phyloP scores from a whole-genome alignment of 2,888 invertebrate species.

The Phyllotreta cruciferae region DNA sequence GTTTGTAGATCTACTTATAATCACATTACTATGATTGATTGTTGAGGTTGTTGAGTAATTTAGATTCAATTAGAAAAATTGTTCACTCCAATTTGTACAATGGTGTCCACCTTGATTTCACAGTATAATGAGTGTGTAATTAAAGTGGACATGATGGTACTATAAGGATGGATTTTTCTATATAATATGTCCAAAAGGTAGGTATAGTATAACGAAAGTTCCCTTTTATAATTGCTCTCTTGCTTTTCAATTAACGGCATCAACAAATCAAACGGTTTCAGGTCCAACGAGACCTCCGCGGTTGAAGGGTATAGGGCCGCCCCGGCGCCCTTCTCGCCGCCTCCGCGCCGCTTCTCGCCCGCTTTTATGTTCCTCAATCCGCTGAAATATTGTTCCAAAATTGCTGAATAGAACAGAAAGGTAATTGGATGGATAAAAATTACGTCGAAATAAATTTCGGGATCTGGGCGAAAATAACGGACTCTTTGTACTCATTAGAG shows the following conservation, averaged over 20 bases:
- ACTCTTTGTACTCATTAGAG: conserved; percentile 35
- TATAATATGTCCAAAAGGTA: too few relatives aligned
- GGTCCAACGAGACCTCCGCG: conserved; percentile 50
- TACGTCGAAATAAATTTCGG: conserved; percentile 45
- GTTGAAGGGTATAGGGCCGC: conserved; percentile 39
- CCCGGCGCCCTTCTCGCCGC: conserved; percentile 7
- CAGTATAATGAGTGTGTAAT: too few relatives aligned
- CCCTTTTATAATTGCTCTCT: conserved; percentile 59
- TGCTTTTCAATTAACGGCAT: conserved; percentile 64
- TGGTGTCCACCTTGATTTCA: too few relatives aligned
- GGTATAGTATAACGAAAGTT: too few relatives aligned
- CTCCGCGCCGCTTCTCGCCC: conserved; percentile 38
- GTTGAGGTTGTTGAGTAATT: too few relatives aligned
- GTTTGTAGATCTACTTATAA: conserved; percentile 20
- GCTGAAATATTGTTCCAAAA: conserved; percentile 60
- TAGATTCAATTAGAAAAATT: too few relatives aligned
- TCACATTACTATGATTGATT: too few relatives aligned
- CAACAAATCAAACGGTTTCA: conserved; percentile 64
- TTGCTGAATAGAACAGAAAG: conserved; percentile 60
- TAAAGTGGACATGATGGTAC: too few relatives aligned
- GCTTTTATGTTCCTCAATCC: conserved; percentile 60
- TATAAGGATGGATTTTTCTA: too few relatives aligned
- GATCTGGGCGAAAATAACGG: conserved; percentile 36
- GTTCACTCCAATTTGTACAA: too few relatives aligned
- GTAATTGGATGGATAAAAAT: conserved; percentile 61